Evolutionary conservation across 2,888 invertebrate species (phyloP), one percentile per base, ranked within the genome.

Genomic region (Amphipoea oculea): DNA sequence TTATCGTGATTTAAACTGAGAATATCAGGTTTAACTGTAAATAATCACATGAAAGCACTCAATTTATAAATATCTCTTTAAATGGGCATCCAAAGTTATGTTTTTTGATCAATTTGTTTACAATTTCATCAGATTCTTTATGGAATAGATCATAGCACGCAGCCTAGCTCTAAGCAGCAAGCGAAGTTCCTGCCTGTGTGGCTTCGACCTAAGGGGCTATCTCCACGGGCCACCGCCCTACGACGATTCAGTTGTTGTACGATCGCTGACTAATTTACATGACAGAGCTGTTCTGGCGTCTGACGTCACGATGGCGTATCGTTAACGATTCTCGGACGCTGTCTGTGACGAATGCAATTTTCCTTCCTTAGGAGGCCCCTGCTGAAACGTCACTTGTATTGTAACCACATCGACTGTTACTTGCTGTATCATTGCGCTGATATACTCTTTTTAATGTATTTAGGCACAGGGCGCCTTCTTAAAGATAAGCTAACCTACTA

Each of bases 201-300:
- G 0, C 29, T 29, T 60, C 48, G 17, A 51, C 29, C 29, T 68
- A 60, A 78, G 40, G 40, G 20, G 45, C 62, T 62, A 11, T n/a
- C n/a, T 73, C n/a, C n/a, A 79, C 54, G 73, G 62, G 20, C 20
- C 73, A 63, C 45, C 5, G 51, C 71, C 20, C 54, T n/a, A 36
- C 36, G 51, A 75, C 23, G 75, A 54, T 29, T 62, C 48, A 62
- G n/a, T 63, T 57, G n/a, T 73, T 71, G 29, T n/a, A 62, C 51
- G 23, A 51, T 48, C 17, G 76, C 54, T 81, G 36, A 81, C 45
- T 82, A 80, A 82, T 82, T 36, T 68, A 62, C 57, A 80, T 76
- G 83, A 62, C 20, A 62, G 42, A 67, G 60, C 51, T n/a, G n/a
- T 67, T 68, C 63, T 36, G 17, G 20, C 6, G 17, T 45, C n/a